These are phyloP conservation scores for Teleogryllus occipitalis DNA, from an alignment of 1,140 invertebrate genomes.

Conservation along the genomic window DNA sequence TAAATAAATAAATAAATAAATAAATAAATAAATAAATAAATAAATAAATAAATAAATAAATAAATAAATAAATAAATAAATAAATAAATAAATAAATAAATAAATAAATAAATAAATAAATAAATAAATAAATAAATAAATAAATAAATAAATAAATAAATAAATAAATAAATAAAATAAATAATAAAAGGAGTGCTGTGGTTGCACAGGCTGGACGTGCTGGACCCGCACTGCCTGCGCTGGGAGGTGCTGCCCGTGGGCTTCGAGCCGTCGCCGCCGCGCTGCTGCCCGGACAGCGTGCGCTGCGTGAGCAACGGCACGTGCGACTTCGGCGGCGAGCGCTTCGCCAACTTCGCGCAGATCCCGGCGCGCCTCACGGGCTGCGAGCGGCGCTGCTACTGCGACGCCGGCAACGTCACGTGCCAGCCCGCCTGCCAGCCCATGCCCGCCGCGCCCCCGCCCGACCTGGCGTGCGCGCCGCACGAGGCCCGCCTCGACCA, in stretches of 20 bases:
- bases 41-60: too few relatives aligned
- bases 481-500: slow-evolving; percentile 54
- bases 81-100: too few relatives aligned
- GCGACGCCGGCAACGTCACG: slow-evolving; percentile 75
- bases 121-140: too few relatives aligned
- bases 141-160: too few relatives aligned
- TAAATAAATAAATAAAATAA: too few relatives aligned
- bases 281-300: slow-evolving; percentile 72
- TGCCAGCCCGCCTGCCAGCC: slow-evolving; percentile 71
- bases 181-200: too few relatives aligned
- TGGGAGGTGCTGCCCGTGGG: slow-evolving; percentile 71
- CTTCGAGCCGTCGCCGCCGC: slow-evolving; percentile 61
- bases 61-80: too few relatives aligned
- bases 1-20: too few relatives aligned
- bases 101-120: too few relatives aligned
- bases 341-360: slow-evolving; percentile 47
- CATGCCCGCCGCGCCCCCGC: slow-evolving; percentile 61
- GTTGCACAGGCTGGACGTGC: slow-evolving; percentile 47
- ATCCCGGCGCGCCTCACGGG: slow-evolving; percentile 57
- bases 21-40: too few relatives aligned
- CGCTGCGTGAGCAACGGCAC: slow-evolving; percentile 69
- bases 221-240: slow-evolving; percentile 67
- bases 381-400: slow-evolving; percentile 77
- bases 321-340: slow-evolving; percentile 56
- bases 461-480: slow-evolving; percentile 58